A percentile compares a stretch with the other conserved stretches of the same genome.
Conservation (phyloP, 2,113 vertebrate species). For the Semicossyphus pulcher region DNA sequence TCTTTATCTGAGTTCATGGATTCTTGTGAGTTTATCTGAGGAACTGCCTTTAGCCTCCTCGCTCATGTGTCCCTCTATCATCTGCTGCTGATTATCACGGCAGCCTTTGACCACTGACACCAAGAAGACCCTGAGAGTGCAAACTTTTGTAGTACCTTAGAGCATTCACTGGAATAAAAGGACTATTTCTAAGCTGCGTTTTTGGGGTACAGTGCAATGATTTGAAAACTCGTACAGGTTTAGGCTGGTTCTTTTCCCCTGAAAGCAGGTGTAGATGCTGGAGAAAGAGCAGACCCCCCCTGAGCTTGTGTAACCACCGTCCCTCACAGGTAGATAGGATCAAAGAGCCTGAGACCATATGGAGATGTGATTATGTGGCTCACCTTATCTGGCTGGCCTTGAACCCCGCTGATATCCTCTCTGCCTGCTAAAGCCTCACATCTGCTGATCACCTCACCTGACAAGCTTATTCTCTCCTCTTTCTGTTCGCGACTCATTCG, state of each 20-base stretch:
- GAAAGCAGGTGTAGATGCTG: neutral
- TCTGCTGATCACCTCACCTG: conserved; percentile 46
- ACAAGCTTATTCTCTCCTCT: conserved; percentile 2
- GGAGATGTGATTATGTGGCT: conserved; percentile 49
- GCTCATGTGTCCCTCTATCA: conserved; percentile 23
- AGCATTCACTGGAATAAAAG: neutral
- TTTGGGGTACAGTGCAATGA: neutral
- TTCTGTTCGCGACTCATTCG: neutral
- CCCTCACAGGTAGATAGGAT: conserved; percentile 45
- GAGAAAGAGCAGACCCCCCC: neutral
- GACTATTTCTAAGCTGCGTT: neutral
- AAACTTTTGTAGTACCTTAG: neutral
- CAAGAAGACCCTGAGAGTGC: neutral
- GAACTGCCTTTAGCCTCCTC: conserved; percentile 9
- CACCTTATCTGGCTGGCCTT: conserved; percentile 73
- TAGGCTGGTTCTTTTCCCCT: neutral
- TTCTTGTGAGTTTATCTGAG: conserved; percentile 38
- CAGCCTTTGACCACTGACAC: conserved; percentile 56
- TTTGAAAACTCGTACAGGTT: neutral
- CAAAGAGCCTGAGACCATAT: conserved; percentile 42
- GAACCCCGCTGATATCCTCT: conserved; percentile 62
- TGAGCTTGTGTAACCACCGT: conserved; percentile 13
- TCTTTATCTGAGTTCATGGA: conserved; percentile 36
- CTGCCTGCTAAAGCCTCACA: conserved; percentile 46
- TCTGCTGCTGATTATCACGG: conserved; percentile 13